Base-by-base conservation (phyloP, 2,113 vertebrate genomes). In the Neolamprologus brichardi region DNA sequence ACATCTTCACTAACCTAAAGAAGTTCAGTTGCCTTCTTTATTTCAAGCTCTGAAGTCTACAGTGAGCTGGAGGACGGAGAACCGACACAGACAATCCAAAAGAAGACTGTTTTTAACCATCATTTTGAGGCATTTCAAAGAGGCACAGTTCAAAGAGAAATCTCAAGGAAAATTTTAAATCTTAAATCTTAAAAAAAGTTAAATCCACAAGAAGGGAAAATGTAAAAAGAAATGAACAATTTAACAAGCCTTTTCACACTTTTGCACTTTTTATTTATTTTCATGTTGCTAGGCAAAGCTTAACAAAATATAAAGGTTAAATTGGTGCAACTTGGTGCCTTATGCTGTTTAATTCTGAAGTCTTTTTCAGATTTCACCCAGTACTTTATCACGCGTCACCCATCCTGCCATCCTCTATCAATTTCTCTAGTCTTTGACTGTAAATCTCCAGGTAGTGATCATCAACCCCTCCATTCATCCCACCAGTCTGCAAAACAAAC, bases 31-130 rank as follows among this genome's bases (percentile, higher is more conserved):
- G 15, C 28, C 58, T 32, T 62, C 58, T 11, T 62, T 62, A 62
- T 32, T 62, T 62, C 58, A 62, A 62, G 8, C 8, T 62, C 58
- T 62, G 28, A 62, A 32, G 58, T 62, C 0, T n/a, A 34, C 58
- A 7, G 30, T 34, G 30, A 64, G 60, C 30, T 0, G 30, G 30
- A 1, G 3, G 30, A 64, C 1, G 0, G 60, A 64, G 60, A 64
- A 64, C 60, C 17, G 2, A 34, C 60, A n/a, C 58, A n/a, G 60
- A 64, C 60, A 34, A n/a, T 64, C 10, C 60, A 64, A 64, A 64
- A n/a, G 60, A 64, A 34, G 60, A 11, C 58, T 7, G 0, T 5
- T 58, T 15, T 1, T 37, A 64, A 7, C 10, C 28, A 32, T 20
- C 18, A 39, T 75, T 44, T 44, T 28, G 23, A 28, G 0, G 41